phyloP scores from a whole-genome alignment of 2,113 vertebrate species.

The Trichomycterus rosablanca region DNA sequence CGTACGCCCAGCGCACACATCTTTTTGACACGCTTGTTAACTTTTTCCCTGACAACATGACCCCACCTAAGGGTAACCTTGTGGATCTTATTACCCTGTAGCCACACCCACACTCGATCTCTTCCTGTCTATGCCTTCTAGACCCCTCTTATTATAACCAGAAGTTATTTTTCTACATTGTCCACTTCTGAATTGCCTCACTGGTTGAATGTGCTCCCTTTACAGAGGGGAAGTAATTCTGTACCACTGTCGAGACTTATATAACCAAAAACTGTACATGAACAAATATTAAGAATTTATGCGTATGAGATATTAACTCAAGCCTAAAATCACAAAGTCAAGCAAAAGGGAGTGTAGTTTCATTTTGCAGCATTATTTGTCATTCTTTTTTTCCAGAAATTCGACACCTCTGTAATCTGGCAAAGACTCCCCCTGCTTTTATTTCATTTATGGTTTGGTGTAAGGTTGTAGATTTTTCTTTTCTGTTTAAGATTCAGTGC shows the following conservation, averaged over 20 bases:
- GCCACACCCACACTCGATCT: conserved; percentile 42
- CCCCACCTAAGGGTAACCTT: conserved; percentile 96
- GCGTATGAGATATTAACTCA: too few species aligned
- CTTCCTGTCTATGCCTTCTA: not conserved
- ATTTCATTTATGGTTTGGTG: too few species aligned
- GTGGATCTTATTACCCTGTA: conserved; percentile 97
- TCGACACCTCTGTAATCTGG: not conserved
- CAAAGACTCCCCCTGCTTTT: too few species aligned
- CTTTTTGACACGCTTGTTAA: conserved; percentile 97
- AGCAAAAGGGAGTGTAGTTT: not conserved
- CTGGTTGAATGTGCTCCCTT: conserved; percentile 11
- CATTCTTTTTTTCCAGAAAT: not conserved
- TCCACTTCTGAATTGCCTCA: conserved; percentile 22
- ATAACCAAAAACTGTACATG: conserved; percentile 13
- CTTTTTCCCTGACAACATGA: conserved; percentile 99
- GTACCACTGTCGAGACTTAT: conserved; percentile 16
- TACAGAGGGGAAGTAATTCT: conserved; percentile 9
- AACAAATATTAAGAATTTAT: too few species aligned
- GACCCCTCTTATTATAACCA: conserved; percentile 19
- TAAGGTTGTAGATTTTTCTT: too few species aligned
- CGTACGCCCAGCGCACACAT: conserved; percentile 93
- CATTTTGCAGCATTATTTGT: not conserved
- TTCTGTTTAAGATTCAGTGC: too few species aligned
- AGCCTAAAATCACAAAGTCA: too few species aligned
- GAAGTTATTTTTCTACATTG: conserved; percentile 48